Evolutionary conservation across 2,113 vertebrate species (phyloP), one percentile per base, ranked within the genome.

Genomic region (Panthera tigris): DNA sequence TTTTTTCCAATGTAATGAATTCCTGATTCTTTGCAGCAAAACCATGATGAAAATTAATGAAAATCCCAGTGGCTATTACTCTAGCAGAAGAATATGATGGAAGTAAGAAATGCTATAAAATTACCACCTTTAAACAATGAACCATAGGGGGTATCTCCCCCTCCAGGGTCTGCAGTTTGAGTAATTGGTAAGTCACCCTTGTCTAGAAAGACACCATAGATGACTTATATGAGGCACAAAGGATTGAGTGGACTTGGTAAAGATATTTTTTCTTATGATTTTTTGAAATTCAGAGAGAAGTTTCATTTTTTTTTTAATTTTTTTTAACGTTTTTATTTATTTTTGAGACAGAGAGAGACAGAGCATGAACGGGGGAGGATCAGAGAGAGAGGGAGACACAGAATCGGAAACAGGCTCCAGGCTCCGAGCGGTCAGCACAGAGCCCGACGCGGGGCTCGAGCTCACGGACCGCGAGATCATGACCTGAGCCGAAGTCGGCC

Each of bases 71-170:
- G 15, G 18, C 68, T 65, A n/a, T 86, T 94, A 92, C 9, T 79
- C n/a, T 76, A 69, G 63, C 36, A 88, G 74, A 96, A 78, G 33
- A 57, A 88, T 45, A 69, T 14, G 68, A 89, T 9, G 52, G 14
- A 50, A 61, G n/a, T 87, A n/a, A 82, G 95, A 97, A 78, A 0
- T 89, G 48, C 3, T 78, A 39, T 63, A 95, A 86, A 71, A 92
- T 10, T 78, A 98, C 97, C 29, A 61, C 16, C 18, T 86, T 97
- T 95, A 92, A 98, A 88, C 74, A 96, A 91, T 45, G 23, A 94
- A 76, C 73, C 61, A 57, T 23, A 13, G 21, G 3, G 21, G 78
- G 15, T 18, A 73, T 11, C 14, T 86, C 16, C 90, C 87, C 45
- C 41, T 33, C 73, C 29, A 66, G 33, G 39, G 23, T 55, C 57